Percentiles rank a stretch among this genome's conserved stretches.
These are phyloP conservation scores for Sphyrna mokarran DNA, from an alignment of 2,113 vertebrate genomes.

Conservation along the genomic window DNA sequence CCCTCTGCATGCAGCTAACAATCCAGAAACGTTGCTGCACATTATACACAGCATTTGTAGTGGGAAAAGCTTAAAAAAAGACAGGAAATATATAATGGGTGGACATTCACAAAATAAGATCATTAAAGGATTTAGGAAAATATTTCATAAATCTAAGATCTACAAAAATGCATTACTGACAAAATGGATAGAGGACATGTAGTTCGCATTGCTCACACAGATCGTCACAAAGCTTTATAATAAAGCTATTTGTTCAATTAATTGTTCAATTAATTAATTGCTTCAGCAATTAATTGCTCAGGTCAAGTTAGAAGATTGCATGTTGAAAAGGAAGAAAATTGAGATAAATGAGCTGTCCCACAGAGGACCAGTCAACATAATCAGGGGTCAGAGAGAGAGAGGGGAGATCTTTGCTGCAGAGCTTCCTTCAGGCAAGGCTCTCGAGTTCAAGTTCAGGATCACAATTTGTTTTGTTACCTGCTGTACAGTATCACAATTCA, in stretches of 20 bases:
- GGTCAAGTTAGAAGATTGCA: background rate
- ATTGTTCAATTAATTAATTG: background rate
- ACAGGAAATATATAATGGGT: background rate
- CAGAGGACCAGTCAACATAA: background rate
- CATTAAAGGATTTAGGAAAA: background rate
- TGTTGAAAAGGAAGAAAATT: background rate
- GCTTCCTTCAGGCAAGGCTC: background rate
- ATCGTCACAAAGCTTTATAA: no score
- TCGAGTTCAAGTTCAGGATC: background rate
- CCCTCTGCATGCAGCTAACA: no score
- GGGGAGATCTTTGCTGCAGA: background rate
- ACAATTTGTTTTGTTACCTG: background rate
- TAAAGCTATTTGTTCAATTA: background rate
- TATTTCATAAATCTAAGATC: background rate
- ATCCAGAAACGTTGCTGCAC: background rate
- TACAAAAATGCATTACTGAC: background rate
- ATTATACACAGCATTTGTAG: background rate
- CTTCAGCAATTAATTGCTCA: background rate
- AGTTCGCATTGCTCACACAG: no score
- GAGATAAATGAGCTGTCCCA: background rate
- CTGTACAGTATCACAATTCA: background rate
- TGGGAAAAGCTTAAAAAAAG: background rate
- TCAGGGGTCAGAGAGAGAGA: background rate
- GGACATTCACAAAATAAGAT: background rate
- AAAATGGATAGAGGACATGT: background rate